Base-by-base conservation (phyloP, 2,888 invertebrate genomes). In the Coenonympha glycerion region DNA sequence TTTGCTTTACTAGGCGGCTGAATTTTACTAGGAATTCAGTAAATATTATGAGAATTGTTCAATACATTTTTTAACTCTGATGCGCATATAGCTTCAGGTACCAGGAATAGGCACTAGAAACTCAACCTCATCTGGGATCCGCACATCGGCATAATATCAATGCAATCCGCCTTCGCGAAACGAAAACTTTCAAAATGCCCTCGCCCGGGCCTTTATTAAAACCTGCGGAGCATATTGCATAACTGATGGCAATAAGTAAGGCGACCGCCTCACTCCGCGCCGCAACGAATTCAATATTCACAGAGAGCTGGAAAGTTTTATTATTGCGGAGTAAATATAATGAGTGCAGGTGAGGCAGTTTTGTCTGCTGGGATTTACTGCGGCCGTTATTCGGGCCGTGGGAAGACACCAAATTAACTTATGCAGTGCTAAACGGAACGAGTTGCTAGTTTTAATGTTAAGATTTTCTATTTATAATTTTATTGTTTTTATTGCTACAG, bases 321-420 rank as follows among this genome's bases (percentile, higher is more conserved):
- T 85, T 85, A 86, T 85, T 83, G 79, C 82, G 78, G 84, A 80
- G 76, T 86, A 85, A 83, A 85, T 82, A 85, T 85, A 85, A 86
- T 81, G 84, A 86, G 82, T 80, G 80, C 82, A 85, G 85, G 86
- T 85, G 80, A 84, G 77, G 70, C 76, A 70, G 74, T 77, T 77
- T 70, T 72, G 81, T 81, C 84, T 81, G 77, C 63, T 56, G 75
- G 79, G 80, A 85, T 82, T 85, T 81, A 80, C 73, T 67, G 58
- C 67, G 60, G 68, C 69, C 72, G 70, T 75, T 77, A 77, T 75
- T 71, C 69, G 61, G 62, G 64, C 65, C 58, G 62, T 61, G 64
- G 62, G 60, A 76, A 78, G 76, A 78, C 71, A 74, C 65, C 64
- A 69, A 76, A 79, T 79, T 76, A 71, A 76, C 79, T 79, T 73